These are phyloP conservation scores for Corbicula japonica DNA, from an alignment of 2,888 invertebrate species.

Conservation along the genomic window DNA sequence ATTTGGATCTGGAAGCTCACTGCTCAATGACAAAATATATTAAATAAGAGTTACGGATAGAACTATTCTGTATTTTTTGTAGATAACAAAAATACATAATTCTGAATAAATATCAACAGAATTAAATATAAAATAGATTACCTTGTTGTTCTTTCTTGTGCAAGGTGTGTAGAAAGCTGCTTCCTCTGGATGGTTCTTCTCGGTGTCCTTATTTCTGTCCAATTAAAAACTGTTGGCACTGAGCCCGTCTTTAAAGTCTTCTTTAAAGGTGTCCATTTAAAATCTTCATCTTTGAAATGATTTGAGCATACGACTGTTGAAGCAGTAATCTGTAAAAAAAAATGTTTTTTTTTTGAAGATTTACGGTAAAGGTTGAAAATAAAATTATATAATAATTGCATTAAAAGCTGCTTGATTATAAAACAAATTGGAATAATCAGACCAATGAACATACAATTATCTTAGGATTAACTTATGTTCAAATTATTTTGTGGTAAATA, in stretches of 20 bases:
- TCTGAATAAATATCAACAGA: neutral
- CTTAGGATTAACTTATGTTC: no score
- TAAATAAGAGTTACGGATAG: neutral
- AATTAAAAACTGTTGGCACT: slow-evolving; percentile 20
- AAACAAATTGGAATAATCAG: no score
- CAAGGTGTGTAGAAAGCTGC: neutral
- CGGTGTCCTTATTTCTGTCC: neutral
- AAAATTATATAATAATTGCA: no score
- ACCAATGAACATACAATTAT: no score
- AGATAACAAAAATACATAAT: neutral
- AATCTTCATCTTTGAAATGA: slow-evolving; percentile 20
- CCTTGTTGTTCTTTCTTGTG: neutral
- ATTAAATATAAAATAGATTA: neutral
- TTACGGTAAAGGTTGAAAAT: no score
- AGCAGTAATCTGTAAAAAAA: slow-evolving; percentile 14
- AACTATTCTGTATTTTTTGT: neutral
- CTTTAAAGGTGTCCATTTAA: slow-evolving; percentile 7
- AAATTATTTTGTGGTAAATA: no score
- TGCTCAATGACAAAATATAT: neutral
- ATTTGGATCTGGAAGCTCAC: neutral
- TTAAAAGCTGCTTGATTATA: no score
- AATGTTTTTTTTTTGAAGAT: no score
- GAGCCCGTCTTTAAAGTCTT: neutral
- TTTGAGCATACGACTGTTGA: slow-evolving; percentile 13
- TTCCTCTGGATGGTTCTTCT: neutral